Percentiles rank a stretch among this genome's conserved stretches.
phyloP scores from a whole-genome alignment of 2,888 invertebrate genomes.

The Heliconius ethilla region DNA sequence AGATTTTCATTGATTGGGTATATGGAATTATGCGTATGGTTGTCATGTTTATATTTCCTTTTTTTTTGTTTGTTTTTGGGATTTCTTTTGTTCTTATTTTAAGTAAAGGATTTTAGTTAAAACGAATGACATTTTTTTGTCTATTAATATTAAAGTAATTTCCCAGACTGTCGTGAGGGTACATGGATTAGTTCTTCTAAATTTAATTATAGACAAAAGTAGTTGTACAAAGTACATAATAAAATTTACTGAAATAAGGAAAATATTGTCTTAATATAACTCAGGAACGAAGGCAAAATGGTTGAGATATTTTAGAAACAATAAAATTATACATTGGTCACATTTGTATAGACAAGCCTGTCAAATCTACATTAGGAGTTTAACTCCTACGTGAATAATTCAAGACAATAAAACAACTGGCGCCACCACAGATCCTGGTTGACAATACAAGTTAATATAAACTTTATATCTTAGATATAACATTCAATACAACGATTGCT shows the following conservation, averaged over 20 bases:
- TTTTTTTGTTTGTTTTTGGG: too few species aligned
- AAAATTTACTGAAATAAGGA: background rate
- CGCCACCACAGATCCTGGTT: constrained; percentile 40
- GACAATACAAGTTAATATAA: constrained; percentile 22
- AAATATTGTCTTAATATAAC: background rate
- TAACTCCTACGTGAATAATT: constrained; percentile 45
- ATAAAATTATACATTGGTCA: constrained; percentile 43
- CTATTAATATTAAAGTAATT: background rate
- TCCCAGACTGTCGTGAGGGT: background rate
- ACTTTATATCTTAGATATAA: constrained; percentile 36
- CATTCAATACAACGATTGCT: constrained; percentile 5
- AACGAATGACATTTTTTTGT: background rate
- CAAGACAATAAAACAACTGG: constrained; percentile 44
- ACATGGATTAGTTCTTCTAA: background rate
- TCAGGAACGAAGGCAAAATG: background rate
- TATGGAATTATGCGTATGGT: constrained; percentile 40
- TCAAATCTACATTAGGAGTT: constrained; percentile 44
- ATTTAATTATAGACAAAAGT: too few species aligned
- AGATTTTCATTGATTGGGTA: constrained; percentile 42
- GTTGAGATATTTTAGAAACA: constrained; percentile 30
- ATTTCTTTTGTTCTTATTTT: too few species aligned
- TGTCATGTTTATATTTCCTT: constrained; percentile 6
- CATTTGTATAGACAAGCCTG: constrained; percentile 37
- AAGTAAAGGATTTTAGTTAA: too few species aligned
- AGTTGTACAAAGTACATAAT: background rate